Conservation (phyloP, 2,888 invertebrate genomes). For the Hoplodrina ambigua region DNA sequence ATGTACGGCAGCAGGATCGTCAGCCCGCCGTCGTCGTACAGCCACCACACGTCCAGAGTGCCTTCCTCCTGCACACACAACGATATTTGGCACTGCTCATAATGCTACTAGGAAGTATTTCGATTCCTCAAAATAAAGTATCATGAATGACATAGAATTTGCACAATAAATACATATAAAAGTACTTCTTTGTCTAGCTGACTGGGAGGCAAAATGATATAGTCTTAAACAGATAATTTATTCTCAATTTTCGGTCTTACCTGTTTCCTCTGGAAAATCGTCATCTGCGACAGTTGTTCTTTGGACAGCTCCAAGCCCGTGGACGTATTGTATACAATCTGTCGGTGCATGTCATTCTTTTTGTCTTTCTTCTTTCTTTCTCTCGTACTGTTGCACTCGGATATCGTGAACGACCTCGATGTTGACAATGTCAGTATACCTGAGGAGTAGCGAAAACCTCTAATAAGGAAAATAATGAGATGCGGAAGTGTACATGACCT, state of each 20-base stretch:
- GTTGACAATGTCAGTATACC: conserved; percentile 79
- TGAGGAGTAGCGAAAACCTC: conserved; percentile 59
- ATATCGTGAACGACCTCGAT: conserved; percentile 85
- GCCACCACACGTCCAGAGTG: conserved; percentile 98
- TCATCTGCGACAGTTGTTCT: conserved; percentile 92
- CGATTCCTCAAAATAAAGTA: too few species aligned
- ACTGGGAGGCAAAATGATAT: too few species aligned
- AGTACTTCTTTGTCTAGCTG: too few species aligned
- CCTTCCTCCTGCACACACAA: conserved; percentile 91
- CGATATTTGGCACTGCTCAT: neutral
- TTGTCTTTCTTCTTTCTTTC: conserved; percentile 80
- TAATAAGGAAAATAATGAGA: conserved; percentile 31
- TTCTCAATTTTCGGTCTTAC: conserved; percentile 65
- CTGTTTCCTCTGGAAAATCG: conserved; percentile 94
- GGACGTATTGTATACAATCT: conserved; percentile 90
- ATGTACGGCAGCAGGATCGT: conserved; percentile 96
- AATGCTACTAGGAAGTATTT: neutral
- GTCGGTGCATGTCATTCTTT: conserved; percentile 81
- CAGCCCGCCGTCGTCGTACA: conserved; percentile 97
- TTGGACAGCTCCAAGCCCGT: conserved; percentile 91
- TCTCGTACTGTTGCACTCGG: conserved; percentile 78
- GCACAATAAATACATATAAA: neutral
- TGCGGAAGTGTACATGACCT: conserved; percentile 30
- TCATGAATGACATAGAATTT: neutral
- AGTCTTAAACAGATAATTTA: neutral